Percentiles rank a stretch among this genome's conserved stretches.
phyloP scores from a whole-genome alignment of 2,888 invertebrate species.

The Agriotes lineatus region DNA sequence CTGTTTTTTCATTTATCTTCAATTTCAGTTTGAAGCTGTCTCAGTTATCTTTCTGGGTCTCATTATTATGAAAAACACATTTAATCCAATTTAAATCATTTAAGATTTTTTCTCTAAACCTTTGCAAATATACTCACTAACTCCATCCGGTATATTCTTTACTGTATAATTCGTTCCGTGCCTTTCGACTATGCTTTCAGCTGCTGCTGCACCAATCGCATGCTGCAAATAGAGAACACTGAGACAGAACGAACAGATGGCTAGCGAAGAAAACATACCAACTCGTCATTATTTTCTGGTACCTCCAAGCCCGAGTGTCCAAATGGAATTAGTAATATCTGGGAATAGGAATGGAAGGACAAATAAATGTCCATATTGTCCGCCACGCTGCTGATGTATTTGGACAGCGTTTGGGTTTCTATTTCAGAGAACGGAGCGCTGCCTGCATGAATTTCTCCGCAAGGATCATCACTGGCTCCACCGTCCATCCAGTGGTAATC shows the following conservation, averaged over 20 bases:
- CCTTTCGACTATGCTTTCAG: slow-evolving; percentile 51
- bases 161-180: slow-evolving; percentile 64
- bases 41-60: too few relatives aligned
- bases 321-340: slow-evolving; percentile 75
- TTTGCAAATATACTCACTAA: slow-evolving; percentile 68
- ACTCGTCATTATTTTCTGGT: slow-evolving; percentile 69
- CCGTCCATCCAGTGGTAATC: slow-evolving; percentile 74
- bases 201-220: slow-evolving; percentile 41
- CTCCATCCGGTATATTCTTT: slow-evolving; percentile 66
- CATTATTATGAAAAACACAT: too few relatives aligned
- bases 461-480: slow-evolving; percentile 70
- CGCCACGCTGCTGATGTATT: slow-evolving; percentile 68
- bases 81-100: too few relatives aligned
- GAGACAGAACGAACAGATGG: not conserved
- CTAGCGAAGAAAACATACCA: slow-evolving; percentile 63
- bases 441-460: slow-evolving; percentile 75
- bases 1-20: too few relatives aligned
- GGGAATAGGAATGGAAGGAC: slow-evolving; percentile 79
- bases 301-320: slow-evolving; percentile 71
- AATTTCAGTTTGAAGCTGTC: too few relatives aligned
- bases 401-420: slow-evolving; percentile 70
- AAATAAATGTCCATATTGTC: slow-evolving; percentile 72
- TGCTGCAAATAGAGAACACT: slow-evolving; percentile 23
- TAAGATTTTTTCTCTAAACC: too few relatives aligned
- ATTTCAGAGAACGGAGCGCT: slow-evolving; percentile 75